These are phyloP conservation scores for Nowickia ferox DNA, from an alignment of 2,888 invertebrate genomes.

Conservation along the genomic window DNA sequence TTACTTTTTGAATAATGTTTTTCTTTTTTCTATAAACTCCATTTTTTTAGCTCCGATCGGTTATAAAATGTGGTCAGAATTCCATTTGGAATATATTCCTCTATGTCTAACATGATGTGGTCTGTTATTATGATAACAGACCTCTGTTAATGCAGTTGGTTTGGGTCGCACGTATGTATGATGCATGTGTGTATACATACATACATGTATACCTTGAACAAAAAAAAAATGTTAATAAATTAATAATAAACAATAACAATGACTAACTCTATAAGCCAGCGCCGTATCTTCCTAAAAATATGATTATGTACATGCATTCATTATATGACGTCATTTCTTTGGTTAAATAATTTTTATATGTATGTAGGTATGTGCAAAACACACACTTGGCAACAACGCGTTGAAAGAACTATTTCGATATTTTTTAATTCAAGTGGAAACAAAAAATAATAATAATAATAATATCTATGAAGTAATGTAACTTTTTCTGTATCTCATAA, in stretches of 20 bases:
- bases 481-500: not conserved
- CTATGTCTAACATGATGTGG: no score
- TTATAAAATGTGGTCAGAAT: no score
- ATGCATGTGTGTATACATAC: no score
- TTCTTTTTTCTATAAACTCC: no score
- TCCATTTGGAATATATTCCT: no score
- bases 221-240: not conserved
- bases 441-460: not conserved
- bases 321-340: constrained; percentile 6
- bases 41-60: no score
- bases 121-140: no score
- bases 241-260: not conserved
- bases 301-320: not conserved
- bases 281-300: not conserved
- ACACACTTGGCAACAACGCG: not conserved
- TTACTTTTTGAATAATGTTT: no score
- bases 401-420: not conserved
- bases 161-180: no score
- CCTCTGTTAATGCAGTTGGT: no score
- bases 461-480: not conserved
- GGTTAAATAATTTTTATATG: not conserved
- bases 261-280: not conserved
- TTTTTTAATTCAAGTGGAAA: not conserved
- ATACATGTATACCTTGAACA: not conserved
- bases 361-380: not conserved